Percentiles rank a stretch among this genome's conserved stretches.
Conservation (phyloP, 2,888 invertebrate species). For the Chrysina gloriosa region DNA sequence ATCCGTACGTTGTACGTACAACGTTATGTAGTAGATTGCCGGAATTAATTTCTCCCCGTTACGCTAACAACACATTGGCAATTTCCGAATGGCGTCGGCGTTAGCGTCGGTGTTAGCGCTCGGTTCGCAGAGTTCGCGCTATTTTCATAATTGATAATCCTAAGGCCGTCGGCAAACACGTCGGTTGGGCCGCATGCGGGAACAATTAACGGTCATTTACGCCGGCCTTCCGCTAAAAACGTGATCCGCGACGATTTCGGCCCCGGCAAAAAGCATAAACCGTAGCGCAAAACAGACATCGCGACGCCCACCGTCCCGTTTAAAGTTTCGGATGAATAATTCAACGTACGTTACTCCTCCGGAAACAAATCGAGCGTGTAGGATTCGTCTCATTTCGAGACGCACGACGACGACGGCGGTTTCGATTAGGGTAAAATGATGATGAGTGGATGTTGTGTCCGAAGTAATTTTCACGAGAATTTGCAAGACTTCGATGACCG, state of each 20-base stretch:
- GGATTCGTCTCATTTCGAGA: not conserved
- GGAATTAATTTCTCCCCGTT: not conserved
- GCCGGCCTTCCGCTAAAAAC: not conserved
- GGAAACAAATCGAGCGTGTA: not conserved
- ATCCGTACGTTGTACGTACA: too few relatives aligned
- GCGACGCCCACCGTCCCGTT: slow-evolving; percentile 1
- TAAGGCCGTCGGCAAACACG: not conserved
- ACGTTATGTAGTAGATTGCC: not conserved
- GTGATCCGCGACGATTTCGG: not conserved
- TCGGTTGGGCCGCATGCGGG: not conserved
- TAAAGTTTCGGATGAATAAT: slow-evolving; percentile 29
- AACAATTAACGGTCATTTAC: slow-evolving; percentile 9
- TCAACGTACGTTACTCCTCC: not conserved
- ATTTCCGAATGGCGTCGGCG: slow-evolving; percentile 2
- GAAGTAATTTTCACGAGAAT: too few relatives aligned
- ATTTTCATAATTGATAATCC: slow-evolving; percentile 22
- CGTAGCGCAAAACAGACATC: slow-evolving; percentile 6
- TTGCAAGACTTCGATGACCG: too few relatives aligned
- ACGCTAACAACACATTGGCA: not conserved
- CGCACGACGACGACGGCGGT: too few relatives aligned
- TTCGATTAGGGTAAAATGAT: too few relatives aligned
- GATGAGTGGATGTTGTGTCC: too few relatives aligned
- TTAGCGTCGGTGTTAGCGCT: not conserved
- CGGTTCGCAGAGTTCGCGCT: too few relatives aligned
- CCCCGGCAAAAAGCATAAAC: slow-evolving; percentile 1